Conservation (phyloP, 2,797 vertebrate genomes). For the Lutjanus argentimaculatus region DNA sequence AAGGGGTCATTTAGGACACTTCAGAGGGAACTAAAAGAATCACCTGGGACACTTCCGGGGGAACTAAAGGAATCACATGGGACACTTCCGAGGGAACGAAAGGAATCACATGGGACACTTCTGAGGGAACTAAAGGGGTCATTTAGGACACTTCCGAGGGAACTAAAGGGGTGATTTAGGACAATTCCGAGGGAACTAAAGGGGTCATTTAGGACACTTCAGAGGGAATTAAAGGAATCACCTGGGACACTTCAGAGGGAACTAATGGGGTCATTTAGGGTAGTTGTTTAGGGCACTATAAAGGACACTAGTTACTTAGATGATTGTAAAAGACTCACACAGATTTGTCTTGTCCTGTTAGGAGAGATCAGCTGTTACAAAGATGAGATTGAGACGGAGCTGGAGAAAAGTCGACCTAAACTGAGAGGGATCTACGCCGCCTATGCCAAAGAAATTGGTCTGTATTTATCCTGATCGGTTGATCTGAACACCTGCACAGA, state of each 20-base stretch:
- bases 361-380: slow-evolving; percentile 96
- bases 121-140: no score
- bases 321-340: neutral
- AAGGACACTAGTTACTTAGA: neutral
- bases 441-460: slow-evolving; percentile 85
- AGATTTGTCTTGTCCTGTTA: slow-evolving; percentile 54
- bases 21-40: neutral
- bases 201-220: no score
- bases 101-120: neutral
- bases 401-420: slow-evolving; percentile 93
- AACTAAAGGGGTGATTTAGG: neutral
- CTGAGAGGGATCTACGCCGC: slow-evolving; percentile 92
- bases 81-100: neutral
- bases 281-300: neutral
- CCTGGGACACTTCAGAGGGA: no score
- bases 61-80: neutral
- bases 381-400: slow-evolving; percentile 95
- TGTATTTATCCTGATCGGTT: slow-evolving; percentile 10
- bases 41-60: neutral
- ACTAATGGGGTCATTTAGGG: no score
- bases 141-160: neutral
- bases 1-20: no score
- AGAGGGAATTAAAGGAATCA: no score
- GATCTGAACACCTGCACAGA: neutral
- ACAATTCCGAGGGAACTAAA: neutral